Conservation (phyloP, 2,888 invertebrate genomes). For the Zele albiditarsus region DNA sequence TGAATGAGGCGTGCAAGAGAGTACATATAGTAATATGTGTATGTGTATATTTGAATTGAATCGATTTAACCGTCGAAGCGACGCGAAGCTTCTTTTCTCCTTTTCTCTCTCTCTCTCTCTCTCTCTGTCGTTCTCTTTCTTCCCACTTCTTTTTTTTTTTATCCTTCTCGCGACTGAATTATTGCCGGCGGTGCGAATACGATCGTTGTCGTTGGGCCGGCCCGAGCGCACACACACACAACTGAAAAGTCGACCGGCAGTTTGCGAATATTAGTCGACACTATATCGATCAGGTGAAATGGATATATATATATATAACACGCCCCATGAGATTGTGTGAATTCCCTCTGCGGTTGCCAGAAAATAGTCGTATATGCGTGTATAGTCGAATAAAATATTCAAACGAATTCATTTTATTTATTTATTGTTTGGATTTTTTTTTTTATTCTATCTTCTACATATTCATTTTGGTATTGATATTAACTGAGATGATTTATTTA, state of each 20-base stretch:
- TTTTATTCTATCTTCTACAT: too few species aligned
- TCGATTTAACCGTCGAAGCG: conserved; percentile 50
- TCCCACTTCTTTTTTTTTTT: not conserved
- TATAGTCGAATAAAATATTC: conserved; percentile 13
- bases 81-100: conserved; percentile 38
- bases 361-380: conserved; percentile 3
- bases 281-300: conserved; percentile 30
- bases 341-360: not conserved
- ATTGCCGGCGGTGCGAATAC: conserved; percentile 47
- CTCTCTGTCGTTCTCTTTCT: conserved; percentile 13
- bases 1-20: not conserved
- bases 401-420: not conserved
- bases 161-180: conserved; percentile 40
- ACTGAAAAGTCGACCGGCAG: conserved; percentile 28
- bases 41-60: conserved; percentile 47
- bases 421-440: not conserved
- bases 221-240: conserved; percentile 9
- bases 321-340: conserved; percentile 18
- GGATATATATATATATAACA: conserved; percentile 19
- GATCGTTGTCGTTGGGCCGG: conserved; percentile 32
- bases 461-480: too few species aligned
- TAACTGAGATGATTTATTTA: too few species aligned
- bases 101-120: not conserved
- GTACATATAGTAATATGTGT: conserved; percentile 27
- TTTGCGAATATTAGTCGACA: conserved; percentile 35